phyloP scores from a whole-genome alignment of 2,888 invertebrate species.

The Cheilosia variabilis region DNA sequence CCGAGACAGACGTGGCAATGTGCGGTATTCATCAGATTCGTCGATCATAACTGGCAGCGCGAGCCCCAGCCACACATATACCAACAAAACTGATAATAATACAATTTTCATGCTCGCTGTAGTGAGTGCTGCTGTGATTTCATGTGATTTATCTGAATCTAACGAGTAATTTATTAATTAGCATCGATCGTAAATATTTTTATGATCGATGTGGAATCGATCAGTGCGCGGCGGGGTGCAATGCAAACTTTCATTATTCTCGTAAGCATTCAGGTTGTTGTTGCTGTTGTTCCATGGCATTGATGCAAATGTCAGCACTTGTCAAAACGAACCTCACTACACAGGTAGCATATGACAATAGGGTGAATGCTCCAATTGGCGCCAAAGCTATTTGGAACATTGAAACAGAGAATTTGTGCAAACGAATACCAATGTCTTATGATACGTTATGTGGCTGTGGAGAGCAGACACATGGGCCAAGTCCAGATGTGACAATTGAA shows the following conservation, averaged over 20 bases:
- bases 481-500: slow-evolving; percentile 39
- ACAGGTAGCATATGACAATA: background rate
- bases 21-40: slow-evolving; percentile 70
- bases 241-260: background rate
- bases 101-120: slow-evolving; percentile 48
- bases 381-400: slow-evolving; percentile 22
- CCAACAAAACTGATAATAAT: slow-evolving; percentile 44
- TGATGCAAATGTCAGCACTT: slow-evolving; percentile 18
- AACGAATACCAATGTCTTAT: slow-evolving; percentile 27
- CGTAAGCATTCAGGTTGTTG: background rate
- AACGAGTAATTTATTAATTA: slow-evolving; percentile 73
- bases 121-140: slow-evolving; percentile 29
- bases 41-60: slow-evolving; percentile 69
- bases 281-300: background rate
- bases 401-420: slow-evolving; percentile 22
- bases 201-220: slow-evolving; percentile 63
- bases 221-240: slow-evolving; percentile 11
- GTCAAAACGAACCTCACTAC: background rate
- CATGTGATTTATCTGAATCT: slow-evolving; percentile 69
- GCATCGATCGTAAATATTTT: slow-evolving; percentile 61
- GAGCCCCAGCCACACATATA: background rate
- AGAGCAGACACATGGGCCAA: slow-evolving; percentile 1
- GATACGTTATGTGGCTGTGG: slow-evolving; percentile 19
- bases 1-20: slow-evolving; percentile 38
- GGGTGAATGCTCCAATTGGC: slow-evolving; percentile 47